A percentile compares a stretch with the other conserved stretches of the same genome.
These are phyloP conservation scores for Drymonia ruficornis DNA, from an alignment of 2,888 invertebrate genomes.

Conservation along the genomic window DNA sequence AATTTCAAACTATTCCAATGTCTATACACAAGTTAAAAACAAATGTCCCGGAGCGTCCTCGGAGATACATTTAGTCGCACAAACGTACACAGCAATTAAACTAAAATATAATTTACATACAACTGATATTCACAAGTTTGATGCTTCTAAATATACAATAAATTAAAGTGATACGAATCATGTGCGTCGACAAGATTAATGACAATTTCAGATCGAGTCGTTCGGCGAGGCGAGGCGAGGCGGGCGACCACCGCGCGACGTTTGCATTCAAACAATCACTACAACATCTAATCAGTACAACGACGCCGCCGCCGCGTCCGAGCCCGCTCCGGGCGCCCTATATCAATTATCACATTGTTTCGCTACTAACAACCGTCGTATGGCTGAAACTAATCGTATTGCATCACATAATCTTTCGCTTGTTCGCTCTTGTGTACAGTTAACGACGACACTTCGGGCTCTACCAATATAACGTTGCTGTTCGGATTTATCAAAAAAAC, in stretches of 20 bases:
- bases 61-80: constrained; percentile 26
- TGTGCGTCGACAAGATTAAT: not conserved
- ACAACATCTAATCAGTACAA: constrained; percentile 16
- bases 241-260: not conserved
- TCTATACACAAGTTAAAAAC: constrained; percentile 74
- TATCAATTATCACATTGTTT: constrained; percentile 61
- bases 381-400: constrained; percentile 63
- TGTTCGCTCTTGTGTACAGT: constrained; percentile 50
- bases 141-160: constrained; percentile 10
- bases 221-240: not conserved
- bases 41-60: constrained; percentile 64
- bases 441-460: constrained; percentile 32
- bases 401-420: constrained; percentile 73
- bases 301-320: constrained; percentile 27
- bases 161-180: constrained; percentile 5
- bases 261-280: constrained; percentile 5
- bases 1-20: constrained; percentile 68
- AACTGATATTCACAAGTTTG: constrained; percentile 9
- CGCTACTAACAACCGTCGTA: constrained; percentile 56
- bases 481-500: constrained; percentile 42
- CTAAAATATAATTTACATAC: constrained; percentile 8
- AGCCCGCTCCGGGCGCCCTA: constrained; percentile 53
- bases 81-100: constrained; percentile 11
- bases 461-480: constrained; percentile 40
- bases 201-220: constrained; percentile 1